A percentile compares a stretch with the other conserved stretches of the same genome.
Evolutionary conservation across 2,113 vertebrate genomes (phyloP).

Genomic region (Odobenus rosmarus): DNA sequence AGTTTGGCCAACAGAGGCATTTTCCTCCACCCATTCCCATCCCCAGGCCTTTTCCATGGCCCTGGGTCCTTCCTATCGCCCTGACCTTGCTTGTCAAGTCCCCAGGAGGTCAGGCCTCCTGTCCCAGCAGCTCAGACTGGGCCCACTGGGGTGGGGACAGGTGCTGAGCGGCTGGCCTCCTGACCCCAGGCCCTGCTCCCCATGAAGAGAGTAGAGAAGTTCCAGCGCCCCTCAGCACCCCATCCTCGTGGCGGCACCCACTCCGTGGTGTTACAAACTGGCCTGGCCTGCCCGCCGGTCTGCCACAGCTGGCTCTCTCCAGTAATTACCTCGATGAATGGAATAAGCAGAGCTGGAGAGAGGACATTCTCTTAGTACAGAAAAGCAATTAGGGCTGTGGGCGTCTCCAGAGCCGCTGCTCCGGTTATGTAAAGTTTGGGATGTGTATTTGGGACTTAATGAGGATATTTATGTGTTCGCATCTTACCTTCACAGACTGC

Average conservation of each 20-base stretch:
- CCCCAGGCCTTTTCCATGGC: not conserved
- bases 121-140: not conserved
- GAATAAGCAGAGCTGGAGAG: conserved; percentile 81
- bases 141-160: not conserved
- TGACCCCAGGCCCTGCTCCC: not conserved
- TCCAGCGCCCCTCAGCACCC: not conserved
- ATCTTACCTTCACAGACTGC: conserved; percentile 80
- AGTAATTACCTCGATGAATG: conserved; percentile 86
- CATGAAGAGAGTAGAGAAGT: not conserved
- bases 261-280: conserved; percentile 84
- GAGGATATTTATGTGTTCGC: conserved; percentile 80
- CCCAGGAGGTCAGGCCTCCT: not conserved
- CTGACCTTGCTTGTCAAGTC: not conserved
- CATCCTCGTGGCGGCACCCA: conserved; percentile 13
- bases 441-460: conserved; percentile 76
- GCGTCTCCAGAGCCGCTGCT: conserved; percentile 83
- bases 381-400: conserved; percentile 84
- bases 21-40: not conserved
- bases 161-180: not conserved
- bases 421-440: conserved; percentile 86
- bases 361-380: conserved; percentile 79
- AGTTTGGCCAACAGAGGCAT: not conserved
- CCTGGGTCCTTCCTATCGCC: not conserved
- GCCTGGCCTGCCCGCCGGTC: not conserved
- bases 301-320: conserved; percentile 79